Evolutionary conservation across 2,113 vertebrate species (phyloP).

Genomic region (Scortum barcoo): DNA sequence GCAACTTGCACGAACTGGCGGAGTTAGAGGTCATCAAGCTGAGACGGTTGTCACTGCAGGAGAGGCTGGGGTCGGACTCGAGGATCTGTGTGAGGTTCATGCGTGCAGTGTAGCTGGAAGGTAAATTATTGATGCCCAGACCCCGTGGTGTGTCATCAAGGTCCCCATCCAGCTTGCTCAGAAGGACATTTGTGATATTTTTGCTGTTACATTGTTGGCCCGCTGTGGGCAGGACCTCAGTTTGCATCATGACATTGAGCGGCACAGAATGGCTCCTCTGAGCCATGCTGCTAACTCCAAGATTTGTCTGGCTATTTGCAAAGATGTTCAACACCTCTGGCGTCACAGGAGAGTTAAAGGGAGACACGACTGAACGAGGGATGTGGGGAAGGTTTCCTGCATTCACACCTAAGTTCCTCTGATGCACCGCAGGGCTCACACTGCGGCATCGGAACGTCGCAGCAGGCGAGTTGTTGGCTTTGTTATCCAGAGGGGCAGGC

Average conservation of each 20-base stretch:
- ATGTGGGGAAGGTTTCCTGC: constrained; percentile 84
- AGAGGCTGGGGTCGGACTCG: constrained; percentile 89
- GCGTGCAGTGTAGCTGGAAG: constrained; percentile 95
- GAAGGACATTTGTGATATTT: constrained; percentile 92
- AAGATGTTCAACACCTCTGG: constrained; percentile 92
- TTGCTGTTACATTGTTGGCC: constrained; percentile 88
- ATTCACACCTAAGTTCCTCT: constrained; percentile 91
- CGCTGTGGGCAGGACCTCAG: constrained; percentile 88
- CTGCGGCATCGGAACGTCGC: constrained; percentile 93
- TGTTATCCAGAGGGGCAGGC: constrained; percentile 95
- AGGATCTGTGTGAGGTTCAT: constrained; percentile 99
- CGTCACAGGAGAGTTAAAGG: constrained; percentile 91
- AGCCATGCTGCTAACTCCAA: constrained; percentile 90
- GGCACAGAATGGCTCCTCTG: constrained; percentile 98
- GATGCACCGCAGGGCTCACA: constrained; percentile 96
- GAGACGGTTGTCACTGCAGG: constrained; percentile 89
- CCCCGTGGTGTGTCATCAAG: constrained; percentile 90
- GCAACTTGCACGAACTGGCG: constrained; percentile 88
- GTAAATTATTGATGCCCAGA: constrained; percentile 92
- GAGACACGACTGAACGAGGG: constrained; percentile 87
- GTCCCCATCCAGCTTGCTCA: constrained; percentile 94
- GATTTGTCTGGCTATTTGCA: constrained; percentile 86
- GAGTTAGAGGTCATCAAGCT: constrained; percentile 88
- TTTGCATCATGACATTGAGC: constrained; percentile 98
- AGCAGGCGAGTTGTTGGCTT: constrained; percentile 83